Evolutionary conservation across 2,797 vertebrate genomes (phyloP).

Genomic region (Pipistrellus pipistrellus): DNA sequence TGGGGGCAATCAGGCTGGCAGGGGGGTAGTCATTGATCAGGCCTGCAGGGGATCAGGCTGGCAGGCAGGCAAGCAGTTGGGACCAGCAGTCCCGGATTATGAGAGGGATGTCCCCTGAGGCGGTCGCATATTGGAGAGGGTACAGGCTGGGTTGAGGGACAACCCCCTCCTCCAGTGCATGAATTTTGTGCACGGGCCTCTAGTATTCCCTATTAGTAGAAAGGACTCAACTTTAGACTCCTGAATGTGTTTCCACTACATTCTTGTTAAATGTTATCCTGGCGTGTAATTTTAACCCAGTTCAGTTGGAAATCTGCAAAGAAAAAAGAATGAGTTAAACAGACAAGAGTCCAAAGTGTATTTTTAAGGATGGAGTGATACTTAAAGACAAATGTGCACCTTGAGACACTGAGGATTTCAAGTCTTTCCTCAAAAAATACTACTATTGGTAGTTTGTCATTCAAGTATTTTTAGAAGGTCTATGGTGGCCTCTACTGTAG

Average conservation of each 20-base stretch:
- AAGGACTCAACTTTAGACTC: slow-evolving; percentile 18
- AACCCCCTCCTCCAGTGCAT: too few relatives aligned
- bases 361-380: slow-evolving; percentile 52
- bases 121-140: too few relatives aligned
- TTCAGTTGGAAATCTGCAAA: slow-evolving; percentile 30
- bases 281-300: slow-evolving; percentile 44
- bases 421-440: slow-evolving; percentile 52
- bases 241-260: slow-evolving; percentile 50
- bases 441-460: background rate
- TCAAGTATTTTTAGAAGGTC: slow-evolving; percentile 7
- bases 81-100: too few relatives aligned
- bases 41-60: too few relatives aligned
- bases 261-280: slow-evolving; percentile 50
- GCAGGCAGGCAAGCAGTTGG: too few relatives aligned
- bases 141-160: too few relatives aligned
- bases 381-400: slow-evolving; percentile 60
- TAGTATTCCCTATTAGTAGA: slow-evolving; percentile 18
- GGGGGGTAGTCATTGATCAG: too few relatives aligned
- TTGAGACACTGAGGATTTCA: slow-evolving; percentile 12
- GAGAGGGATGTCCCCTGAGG: too few relatives aligned
- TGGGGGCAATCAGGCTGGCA: too few relatives aligned
- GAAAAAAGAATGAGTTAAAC: slow-evolving; percentile 44
- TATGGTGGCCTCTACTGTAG: slow-evolving; percentile 41
- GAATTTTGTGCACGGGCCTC: too few relatives aligned
- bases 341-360: slow-evolving; percentile 25